Evolutionary conservation across 2,113 vertebrate genomes (phyloP).

Genomic region (Centropus bengalensis): DNA sequence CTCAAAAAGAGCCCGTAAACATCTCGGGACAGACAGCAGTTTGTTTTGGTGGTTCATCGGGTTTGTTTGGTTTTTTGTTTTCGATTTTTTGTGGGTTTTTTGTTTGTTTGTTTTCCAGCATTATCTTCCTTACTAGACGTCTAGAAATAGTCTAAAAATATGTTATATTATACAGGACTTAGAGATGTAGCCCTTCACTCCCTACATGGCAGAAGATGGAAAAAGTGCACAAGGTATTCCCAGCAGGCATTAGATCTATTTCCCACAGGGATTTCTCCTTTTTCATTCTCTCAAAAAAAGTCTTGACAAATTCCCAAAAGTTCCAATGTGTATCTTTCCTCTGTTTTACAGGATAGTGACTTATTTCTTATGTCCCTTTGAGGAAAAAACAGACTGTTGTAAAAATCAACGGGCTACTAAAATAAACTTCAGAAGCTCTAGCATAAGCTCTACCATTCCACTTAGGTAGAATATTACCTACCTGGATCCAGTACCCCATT

Average conservation of each 20-base stretch:
- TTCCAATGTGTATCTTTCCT: accelerated
- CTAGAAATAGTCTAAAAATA: background rate
- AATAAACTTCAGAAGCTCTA: background rate
- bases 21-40: background rate
- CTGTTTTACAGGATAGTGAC: accelerated
- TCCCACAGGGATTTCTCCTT: background rate
- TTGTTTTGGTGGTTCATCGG: too few species aligned
- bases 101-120: too few species aligned
- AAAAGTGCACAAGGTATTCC: background rate
- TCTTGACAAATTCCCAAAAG: background rate
- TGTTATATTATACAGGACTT: background rate
- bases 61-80: too few species aligned
- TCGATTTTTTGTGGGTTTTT: too few species aligned
- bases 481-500: background rate
- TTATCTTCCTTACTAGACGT: background rate
- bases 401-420: background rate
- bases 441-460: background rate
- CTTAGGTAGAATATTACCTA: background rate
- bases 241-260: background rate
- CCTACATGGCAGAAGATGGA: accelerated
- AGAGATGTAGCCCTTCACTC: background rate
- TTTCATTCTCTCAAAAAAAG: background rate
- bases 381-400: background rate
- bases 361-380: background rate
- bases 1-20: background rate